Conservation (phyloP, 2,888 invertebrate genomes). For the Dolomedes plantarius region DNA sequence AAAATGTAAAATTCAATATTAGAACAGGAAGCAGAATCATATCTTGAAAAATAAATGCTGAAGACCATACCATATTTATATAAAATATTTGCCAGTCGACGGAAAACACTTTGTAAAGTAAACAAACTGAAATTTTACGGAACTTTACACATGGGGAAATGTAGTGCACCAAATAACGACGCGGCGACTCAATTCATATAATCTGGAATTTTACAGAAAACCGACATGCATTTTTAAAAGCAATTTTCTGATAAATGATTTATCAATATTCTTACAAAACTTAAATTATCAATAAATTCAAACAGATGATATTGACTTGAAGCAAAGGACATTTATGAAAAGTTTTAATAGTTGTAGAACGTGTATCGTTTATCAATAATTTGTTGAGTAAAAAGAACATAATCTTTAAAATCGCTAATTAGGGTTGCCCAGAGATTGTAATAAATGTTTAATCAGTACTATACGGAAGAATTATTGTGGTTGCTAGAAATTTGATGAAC, state of each 20-base stretch:
- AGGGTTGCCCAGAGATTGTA: not conserved
- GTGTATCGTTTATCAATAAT: not conserved
- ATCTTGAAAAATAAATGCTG: too few relatives aligned
- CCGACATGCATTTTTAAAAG: not conserved
- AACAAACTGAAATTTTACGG: too few relatives aligned
- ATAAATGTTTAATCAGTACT: constrained; percentile 1
- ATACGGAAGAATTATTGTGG: not conserved
- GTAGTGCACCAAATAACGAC: not conserved
- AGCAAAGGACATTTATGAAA: not conserved
- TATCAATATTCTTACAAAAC: not conserved
- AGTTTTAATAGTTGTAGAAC: constrained; percentile 6
- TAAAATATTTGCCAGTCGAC: too few relatives aligned
- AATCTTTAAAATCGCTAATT: not conserved
- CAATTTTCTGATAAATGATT: constrained; percentile 1
- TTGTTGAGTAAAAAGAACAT: not conserved
- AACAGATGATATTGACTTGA: constrained; percentile 5
- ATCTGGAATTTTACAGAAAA: not conserved
- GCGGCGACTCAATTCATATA: not conserved
- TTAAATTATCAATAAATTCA: constrained; percentile 2
- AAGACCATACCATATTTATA: too few relatives aligned
- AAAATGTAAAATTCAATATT: too few relatives aligned
- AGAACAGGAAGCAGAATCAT: too few relatives aligned
- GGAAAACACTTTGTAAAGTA: too few relatives aligned
- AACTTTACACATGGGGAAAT: too few relatives aligned
- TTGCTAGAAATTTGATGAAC: not conserved